Base-by-base conservation (phyloP, 2,888 invertebrate genomes). In the Amphipyra berbera region DNA sequence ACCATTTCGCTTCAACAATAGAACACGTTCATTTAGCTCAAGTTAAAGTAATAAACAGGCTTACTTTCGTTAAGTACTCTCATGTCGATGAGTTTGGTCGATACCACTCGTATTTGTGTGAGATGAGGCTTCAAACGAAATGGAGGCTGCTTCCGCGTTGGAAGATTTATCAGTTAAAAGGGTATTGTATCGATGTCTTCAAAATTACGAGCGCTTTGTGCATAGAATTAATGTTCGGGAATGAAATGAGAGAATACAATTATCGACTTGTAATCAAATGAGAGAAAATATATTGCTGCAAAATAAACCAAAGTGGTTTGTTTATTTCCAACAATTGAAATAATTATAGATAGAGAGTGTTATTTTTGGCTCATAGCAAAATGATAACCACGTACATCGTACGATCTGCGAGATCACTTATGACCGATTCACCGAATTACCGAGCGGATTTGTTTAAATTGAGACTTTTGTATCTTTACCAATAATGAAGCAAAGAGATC, bases 91-190 rank as follows among this genome's bases (percentile, higher is more conserved):
- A 47, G 44, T 8, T 53, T 48, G 53, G 35, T 73, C 77, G 73
- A 68, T 68, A 61, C 45, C 45, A 55, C 59, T 76, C 47, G 46
- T 63, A 41, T 49, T 76, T 62, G 66, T 71, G 62, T 66, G 72
- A 64, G 73, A 64, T 61, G 50, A 60, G 41, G 49, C 56, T 68
- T 61, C 62, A 56, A 63, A 70, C 27, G 40, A 60, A 68, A 72
- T 61, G 49, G 58, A 33, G 37, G 15, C 35, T 55, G 41, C 44
- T 72, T 64, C 56, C 56, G 75, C 33, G 30, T 54, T 41, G 47
- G 45, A 58, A 30, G 50, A 69, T 70, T 70, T 75, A 70, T 61
- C 69, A 53, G 57, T 61, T 70, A 58, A 75, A 72, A 73, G 42
- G 40, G 47, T 42, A 63, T 64, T 72, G 76, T 70, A 64, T 48